Conservation (phyloP, 2,888 invertebrate genomes). For the Lepidochitona cinerea region DNA sequence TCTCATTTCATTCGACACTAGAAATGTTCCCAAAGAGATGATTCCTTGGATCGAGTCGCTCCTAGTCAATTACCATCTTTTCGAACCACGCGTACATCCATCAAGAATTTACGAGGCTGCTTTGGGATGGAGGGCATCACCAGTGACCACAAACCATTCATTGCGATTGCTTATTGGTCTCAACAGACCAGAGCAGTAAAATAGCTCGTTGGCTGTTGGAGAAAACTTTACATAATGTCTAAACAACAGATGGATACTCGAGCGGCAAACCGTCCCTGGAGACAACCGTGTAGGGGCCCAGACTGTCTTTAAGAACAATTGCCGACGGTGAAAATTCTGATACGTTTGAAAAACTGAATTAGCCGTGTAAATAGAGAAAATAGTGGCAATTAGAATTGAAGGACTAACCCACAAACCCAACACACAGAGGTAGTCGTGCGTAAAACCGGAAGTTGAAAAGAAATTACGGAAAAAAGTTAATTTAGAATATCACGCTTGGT, state of each 20-base stretch:
- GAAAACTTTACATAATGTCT: slow-evolving; percentile 6
- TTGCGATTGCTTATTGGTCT: not conserved
- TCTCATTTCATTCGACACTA: slow-evolving; percentile 6
- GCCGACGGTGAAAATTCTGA: not conserved
- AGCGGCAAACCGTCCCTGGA: not conserved
- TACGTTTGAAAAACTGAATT: slow-evolving; percentile 4
- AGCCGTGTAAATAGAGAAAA: not conserved
- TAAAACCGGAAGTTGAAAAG: no score
- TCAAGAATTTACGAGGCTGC: slow-evolving; percentile 2
- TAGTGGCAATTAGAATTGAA: not conserved
- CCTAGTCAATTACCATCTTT: not conserved
- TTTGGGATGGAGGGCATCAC: not conserved
- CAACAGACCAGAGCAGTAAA: not conserved
- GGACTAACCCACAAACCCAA: not conserved
- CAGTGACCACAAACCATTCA: not conserved
- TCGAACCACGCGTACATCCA: not conserved
- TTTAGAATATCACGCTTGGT: no score
- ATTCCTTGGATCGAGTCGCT: slow-evolving; percentile 4
- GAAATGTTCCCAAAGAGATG: slow-evolving; percentile 5
- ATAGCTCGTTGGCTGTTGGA: not conserved
- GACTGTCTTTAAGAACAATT: not conserved
- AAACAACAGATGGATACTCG: slow-evolving; percentile 6
- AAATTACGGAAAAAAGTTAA: no score
- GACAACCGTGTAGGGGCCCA: not conserved
- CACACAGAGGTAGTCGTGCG: not conserved